These are phyloP conservation scores for Parazoanthus darwini DNA, from an alignment of 92 coral and sea anemone genomes.

Conservation along the genomic window DNA sequence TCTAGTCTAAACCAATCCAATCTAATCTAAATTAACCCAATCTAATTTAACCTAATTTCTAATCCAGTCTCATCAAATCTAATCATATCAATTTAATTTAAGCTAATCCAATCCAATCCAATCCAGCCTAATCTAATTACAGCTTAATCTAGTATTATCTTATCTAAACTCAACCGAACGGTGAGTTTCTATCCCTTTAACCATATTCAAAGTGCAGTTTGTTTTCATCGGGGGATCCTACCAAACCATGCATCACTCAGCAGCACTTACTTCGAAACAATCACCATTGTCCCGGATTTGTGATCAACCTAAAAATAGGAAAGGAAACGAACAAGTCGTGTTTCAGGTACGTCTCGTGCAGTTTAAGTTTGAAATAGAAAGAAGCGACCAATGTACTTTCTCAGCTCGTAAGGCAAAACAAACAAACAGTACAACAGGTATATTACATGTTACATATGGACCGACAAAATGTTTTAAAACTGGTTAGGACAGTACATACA, in stretches of 20 bases:
- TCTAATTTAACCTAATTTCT: neutral
- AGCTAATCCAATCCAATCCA: neutral
- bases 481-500: too few species aligned
- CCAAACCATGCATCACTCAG: neutral
- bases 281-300: slow-evolving; percentile 75
- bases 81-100: neutral
- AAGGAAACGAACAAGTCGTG: neutral
- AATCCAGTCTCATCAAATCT: neutral
- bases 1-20: neutral
- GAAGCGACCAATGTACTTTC: neutral
- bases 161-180: neutral
- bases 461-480: too few species aligned
- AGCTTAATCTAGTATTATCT: too few species aligned
- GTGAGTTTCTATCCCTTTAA: neutral
- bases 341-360: neutral
- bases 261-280: slow-evolving; percentile 77
- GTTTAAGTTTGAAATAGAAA: neutral
- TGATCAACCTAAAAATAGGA: slow-evolving; percentile 65
- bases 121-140: too few species aligned
- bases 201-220: neutral
- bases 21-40: neutral
- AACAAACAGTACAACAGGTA: too few species aligned
- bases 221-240: too few species aligned
- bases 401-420: neutral
- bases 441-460: too few species aligned